A percentile compares a stretch with the other conserved stretches of the same genome.
These are phyloP conservation scores for Piliocolobus tephrosceles DNA, from an alignment of 2,113 vertebrate genomes.

Conservation along the genomic window DNA sequence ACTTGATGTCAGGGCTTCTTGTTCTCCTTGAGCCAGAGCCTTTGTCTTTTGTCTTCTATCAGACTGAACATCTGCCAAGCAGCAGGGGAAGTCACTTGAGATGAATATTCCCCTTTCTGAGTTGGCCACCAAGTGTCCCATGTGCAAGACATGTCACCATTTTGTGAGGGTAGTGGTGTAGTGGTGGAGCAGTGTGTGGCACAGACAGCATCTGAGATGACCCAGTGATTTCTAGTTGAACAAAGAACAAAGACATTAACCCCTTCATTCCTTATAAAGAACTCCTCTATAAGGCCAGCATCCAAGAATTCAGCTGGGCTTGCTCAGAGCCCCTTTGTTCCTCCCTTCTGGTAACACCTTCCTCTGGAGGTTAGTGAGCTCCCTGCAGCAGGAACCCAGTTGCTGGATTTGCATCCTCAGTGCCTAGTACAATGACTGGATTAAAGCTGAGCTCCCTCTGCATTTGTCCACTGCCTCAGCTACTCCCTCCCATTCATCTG, in stretches of 20 bases:
- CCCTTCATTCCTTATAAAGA: background rate
- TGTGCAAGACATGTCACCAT: background rate
- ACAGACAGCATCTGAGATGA: background rate
- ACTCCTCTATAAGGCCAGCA: background rate
- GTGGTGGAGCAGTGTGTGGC: rapidly evolving
- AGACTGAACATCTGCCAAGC: background rate
- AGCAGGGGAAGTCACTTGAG: background rate
- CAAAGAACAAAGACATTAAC: background rate
- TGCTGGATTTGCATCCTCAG: background rate
- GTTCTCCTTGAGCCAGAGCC: background rate
- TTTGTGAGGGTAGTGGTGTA: background rate
- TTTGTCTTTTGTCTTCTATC: background rate
- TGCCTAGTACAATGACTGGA: background rate
- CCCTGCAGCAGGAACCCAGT: background rate
- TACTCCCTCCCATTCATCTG: too few relatives aligned
- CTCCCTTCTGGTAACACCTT: background rate
- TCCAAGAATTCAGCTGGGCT: background rate
- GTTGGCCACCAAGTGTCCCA: background rate
- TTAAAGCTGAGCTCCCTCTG: background rate
- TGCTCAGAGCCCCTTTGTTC: background rate
- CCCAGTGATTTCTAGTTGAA: background rate
- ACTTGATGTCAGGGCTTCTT: background rate
- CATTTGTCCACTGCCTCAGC: background rate
- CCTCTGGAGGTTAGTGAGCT: background rate
- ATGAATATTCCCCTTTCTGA: background rate